These are phyloP conservation scores for Periphyllus acericola DNA, from an alignment of 2,888 invertebrate genomes.

Conservation along the genomic window DNA sequence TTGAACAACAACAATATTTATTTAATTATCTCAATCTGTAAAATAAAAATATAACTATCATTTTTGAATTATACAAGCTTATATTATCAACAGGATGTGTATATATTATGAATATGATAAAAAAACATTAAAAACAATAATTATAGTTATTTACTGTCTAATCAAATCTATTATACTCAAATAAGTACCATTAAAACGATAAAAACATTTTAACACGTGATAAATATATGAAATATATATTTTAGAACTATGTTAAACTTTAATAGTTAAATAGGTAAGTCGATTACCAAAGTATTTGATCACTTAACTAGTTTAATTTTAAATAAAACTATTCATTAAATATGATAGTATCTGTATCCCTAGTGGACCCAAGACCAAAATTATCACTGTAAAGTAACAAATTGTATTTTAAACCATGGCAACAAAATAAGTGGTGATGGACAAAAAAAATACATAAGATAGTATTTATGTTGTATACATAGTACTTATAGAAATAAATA, in stretches of 20 bases:
- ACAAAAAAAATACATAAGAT: neutral
- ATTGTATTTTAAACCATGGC: too few species aligned
- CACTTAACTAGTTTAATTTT: too few species aligned
- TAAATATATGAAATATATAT: too few species aligned
- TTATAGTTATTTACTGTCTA: neutral
- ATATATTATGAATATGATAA: neutral
- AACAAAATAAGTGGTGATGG: too few species aligned
- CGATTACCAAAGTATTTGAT: too few species aligned
- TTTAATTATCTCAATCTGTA: neutral
- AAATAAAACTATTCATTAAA: too few species aligned
- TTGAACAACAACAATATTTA: neutral
- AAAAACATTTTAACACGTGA: neutral
- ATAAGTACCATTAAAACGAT: neutral
- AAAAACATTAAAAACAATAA: neutral
- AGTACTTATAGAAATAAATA: neutral
- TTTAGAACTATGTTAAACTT: too few species aligned
- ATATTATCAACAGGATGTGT: neutral
- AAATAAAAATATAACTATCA: neutral
- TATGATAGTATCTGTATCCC: too few species aligned
- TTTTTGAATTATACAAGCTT: neutral
- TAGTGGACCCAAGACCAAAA: too few species aligned
- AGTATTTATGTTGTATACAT: neutral
- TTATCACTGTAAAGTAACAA: too few species aligned
- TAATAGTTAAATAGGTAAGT: too few species aligned
- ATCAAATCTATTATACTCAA: neutral